Evolutionary conservation across 2,113 vertebrate genomes (phyloP).

Genomic region (Tyto alba): DNA sequence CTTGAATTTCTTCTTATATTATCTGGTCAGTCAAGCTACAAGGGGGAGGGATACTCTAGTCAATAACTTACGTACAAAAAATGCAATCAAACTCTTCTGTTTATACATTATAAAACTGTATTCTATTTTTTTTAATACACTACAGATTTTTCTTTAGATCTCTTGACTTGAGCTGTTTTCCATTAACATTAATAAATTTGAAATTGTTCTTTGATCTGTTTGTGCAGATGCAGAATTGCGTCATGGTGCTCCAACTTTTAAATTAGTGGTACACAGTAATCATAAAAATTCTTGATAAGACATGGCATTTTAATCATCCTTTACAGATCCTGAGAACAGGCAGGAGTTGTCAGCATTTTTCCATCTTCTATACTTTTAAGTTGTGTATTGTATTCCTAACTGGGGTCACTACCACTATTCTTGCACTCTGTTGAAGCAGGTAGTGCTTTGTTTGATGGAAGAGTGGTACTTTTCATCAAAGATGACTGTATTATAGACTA

Average conservation of each 20-base stretch:
- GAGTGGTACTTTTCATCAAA: not conserved
- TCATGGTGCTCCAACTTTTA: conserved; percentile 1
- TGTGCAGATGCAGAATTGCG: not conserved
- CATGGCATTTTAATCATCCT: conserved; percentile 43
- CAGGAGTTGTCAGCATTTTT: conserved; percentile 13
- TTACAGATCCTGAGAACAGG: not conserved
- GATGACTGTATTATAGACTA: not conserved
- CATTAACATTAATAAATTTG: conserved; percentile 17
- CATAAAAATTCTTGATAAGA: conserved; percentile 42
- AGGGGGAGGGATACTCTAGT: not conserved
- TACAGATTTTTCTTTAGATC: conserved; percentile 27
- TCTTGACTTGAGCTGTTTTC: conserved; percentile 16
- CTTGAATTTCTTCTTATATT: not conserved
- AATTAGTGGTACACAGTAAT: conserved; percentile 4
- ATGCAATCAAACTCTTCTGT: not conserved
- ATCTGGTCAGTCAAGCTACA: not conserved
- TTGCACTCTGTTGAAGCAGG: not conserved
- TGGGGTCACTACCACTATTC: not conserved
- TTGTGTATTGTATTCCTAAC: not conserved
- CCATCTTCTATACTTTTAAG: not conserved
- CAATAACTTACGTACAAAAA: not conserved
- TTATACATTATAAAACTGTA: not conserved
- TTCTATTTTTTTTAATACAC: not conserved
- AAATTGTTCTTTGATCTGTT: conserved; percentile 57
- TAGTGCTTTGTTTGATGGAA: not conserved